These are phyloP conservation scores for Bubo scandiacus DNA, from an alignment of 2,113 vertebrate genomes.

Conservation along the genomic window DNA sequence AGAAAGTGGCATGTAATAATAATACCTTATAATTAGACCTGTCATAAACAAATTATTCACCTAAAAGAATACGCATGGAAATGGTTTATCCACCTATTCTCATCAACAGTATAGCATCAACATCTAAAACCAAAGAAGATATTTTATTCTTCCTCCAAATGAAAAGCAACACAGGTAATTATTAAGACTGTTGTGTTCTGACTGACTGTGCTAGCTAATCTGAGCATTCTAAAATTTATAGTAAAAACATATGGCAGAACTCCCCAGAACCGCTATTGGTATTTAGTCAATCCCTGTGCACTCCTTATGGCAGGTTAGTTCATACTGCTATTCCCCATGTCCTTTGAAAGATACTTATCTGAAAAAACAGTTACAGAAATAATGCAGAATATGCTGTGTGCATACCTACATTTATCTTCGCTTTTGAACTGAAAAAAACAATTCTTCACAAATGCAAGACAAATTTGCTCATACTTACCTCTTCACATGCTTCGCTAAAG, in stretches of 20 bases:
- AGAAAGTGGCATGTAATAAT: background rate
- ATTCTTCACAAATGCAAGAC: background rate
- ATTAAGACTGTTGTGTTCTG: background rate
- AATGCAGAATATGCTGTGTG: background rate
- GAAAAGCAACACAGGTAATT: background rate
- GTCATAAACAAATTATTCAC: background rate
- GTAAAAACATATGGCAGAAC: background rate
- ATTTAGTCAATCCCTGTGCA: background rate
- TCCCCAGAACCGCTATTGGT: background rate
- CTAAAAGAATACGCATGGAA: background rate
- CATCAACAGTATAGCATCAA: background rate
- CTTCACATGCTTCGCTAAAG: conserved; percentile 90
- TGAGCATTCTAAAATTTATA: background rate
- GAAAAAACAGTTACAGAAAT: background rate
- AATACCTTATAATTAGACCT: background rate
- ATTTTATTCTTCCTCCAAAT: background rate
- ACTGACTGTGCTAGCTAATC: background rate
- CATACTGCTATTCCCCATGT: background rate
- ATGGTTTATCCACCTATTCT: background rate
- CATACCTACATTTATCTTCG: background rate
- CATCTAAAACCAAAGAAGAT: background rate
- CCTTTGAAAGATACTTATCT: background rate
- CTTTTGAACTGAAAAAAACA: background rate
- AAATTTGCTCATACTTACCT: conserved; percentile 78
- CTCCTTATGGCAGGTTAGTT: background rate